These are phyloP conservation scores for Microctenopoma lineatum DNA, from an alignment of 2,797 vertebrate genomes.

Conservation along the genomic window DNA sequence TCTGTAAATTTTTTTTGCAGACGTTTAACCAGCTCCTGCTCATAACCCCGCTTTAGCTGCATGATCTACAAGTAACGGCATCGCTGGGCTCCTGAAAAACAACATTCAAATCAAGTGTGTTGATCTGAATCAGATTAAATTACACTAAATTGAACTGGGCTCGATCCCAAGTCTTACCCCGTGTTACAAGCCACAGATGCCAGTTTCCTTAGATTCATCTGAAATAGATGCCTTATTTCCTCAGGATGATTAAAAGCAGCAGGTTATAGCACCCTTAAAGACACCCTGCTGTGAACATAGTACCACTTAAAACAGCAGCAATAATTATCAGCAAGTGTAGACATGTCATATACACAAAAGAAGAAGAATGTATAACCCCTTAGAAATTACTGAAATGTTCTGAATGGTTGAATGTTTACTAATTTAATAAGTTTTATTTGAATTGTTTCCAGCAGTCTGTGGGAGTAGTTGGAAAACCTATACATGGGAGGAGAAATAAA, in stretches of 20 bases:
- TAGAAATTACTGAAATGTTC: too few species aligned
- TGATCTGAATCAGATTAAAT: constrained; percentile 4
- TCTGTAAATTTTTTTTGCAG: constrained; percentile 2
- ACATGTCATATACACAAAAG: background rate
- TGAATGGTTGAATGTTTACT: too few species aligned
- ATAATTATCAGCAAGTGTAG: background rate
- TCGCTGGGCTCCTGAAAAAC: background rate
- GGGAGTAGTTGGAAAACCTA: background rate
- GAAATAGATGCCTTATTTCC: constrained; percentile 17
- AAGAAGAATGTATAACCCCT: background rate
- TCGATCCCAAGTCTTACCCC: background rate
- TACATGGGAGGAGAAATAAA: background rate
- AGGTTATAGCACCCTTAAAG: background rate
- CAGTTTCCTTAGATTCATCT: constrained; percentile 24
- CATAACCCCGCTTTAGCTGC: background rate
- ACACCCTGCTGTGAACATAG: background rate
- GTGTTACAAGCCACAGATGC: constrained; percentile 1
- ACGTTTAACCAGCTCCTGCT: fast-evolving
- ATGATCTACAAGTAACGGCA: background rate
- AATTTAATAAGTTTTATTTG: too few species aligned
- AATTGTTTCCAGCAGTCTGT: background rate
- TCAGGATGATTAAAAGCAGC: constrained; percentile 27
- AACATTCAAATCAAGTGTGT: background rate
- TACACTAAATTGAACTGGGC: background rate
- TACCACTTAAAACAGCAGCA: constrained; percentile 1